Conservation (phyloP, 2,888 invertebrate species). For the Cybosia mesomella region DNA sequence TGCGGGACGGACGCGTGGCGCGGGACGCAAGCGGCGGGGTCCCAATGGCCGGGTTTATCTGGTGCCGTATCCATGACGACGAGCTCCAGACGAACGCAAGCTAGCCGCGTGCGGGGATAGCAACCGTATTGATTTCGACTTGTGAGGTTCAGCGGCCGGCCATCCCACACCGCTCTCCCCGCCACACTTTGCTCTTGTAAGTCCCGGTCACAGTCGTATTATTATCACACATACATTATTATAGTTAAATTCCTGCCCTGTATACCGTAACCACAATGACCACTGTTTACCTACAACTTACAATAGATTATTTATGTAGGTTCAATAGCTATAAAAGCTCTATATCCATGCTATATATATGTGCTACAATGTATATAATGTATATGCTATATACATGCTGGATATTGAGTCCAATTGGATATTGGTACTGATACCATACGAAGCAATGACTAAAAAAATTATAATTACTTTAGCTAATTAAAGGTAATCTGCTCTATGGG, state of each 20-base stretch:
- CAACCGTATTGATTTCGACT: constrained; percentile 88
- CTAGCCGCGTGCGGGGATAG: constrained; percentile 78
- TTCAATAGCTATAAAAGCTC: not conserved
- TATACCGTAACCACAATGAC: not conserved
- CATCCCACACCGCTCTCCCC: constrained; percentile 60
- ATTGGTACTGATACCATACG: no score
- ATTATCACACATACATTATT: constrained; percentile 13
- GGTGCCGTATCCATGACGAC: constrained; percentile 80
- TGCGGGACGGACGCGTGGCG: constrained; percentile 26
- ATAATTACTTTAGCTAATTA: no score
- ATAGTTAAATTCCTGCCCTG: not conserved
- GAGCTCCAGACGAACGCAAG: constrained; percentile 73
- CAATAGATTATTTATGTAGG: not conserved
- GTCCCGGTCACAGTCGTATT: constrained; percentile 43
- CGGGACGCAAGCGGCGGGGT: constrained; percentile 51
- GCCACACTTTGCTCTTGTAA: constrained; percentile 55
- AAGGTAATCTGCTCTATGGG: no score
- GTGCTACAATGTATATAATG: no score
- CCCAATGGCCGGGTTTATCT: constrained; percentile 62
- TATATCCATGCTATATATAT: no score
- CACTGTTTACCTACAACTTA: constrained; percentile 9
- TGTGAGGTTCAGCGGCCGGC: constrained; percentile 80
- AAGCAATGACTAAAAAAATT: no score
- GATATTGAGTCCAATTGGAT: no score
- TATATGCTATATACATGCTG: no score